Base-by-base conservation (phyloP, 2,797 vertebrate genomes). In the Gymnopithys bicolor region DNA sequence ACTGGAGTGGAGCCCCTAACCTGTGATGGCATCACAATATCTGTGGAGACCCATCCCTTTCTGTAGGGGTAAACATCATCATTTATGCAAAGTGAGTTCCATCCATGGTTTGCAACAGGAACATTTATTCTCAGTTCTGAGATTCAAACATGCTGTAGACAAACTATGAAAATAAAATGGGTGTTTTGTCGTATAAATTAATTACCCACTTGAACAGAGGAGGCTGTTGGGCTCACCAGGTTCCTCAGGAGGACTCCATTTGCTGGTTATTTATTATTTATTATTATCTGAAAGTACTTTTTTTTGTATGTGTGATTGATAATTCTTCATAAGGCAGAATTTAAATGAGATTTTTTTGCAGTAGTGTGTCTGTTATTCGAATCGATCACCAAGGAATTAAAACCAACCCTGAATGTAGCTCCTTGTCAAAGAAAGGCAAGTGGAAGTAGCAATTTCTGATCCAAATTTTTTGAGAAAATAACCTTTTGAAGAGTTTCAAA, bases 401-500 rank as follows among this genome's bases (percentile, higher is more conserved):
- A 89, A 74, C 13, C 0, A 1, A 69, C 46, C 32, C 64, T 69
- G 64, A 85, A 43, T 84, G 46, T 45, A 89, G 70, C 70, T 94
- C 28, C 92, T 86, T 87, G 62, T 94, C 90, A 89, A 58, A 62
- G 70, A 71, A 70, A 80, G 39, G 60, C 56, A 73, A 77, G 71
- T 46, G 5, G 11, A 71, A 91, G 52, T 19, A 80, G 46, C 51
- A 68, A 75, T 81, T 86, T 84, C 33, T 87, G 75, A 85, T 93
- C 71, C 87, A 90, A 30, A 86, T 91, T 95, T 75, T 68, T 68
- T 37, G 69, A 93, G 79, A 93, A 89, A 94, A 67, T 89, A 91
- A 92, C 69, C 91, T 85, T 89, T 91, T 95, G 82, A 97, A 75
- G 64, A 66, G 60, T 84, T 94, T 95, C 75, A 92, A 71, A 75